Evolutionary conservation across 64 coral and sea anemone species (phyloP), one percentile per base, ranked within the genome.

Genomic region (Actinia equina): DNA sequence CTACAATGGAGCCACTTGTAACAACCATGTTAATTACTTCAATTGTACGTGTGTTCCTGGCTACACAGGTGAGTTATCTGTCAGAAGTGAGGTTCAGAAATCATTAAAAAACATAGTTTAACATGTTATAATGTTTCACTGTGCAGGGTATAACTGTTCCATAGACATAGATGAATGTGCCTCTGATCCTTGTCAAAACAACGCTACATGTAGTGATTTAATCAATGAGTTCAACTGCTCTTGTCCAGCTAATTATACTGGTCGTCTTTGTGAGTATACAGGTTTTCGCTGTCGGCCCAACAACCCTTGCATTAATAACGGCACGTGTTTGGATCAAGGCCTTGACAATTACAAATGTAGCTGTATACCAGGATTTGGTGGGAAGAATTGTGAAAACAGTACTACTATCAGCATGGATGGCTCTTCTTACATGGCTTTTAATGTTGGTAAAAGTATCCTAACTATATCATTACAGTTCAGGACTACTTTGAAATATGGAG

Each of bases 281-380:
- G 45, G 52, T 13, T 85, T 90, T 22, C 86, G 84, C 51, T 98
- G 96, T 59, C 52, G 18, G 23, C 90, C 93, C 4, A 16, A 77
- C 62, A 94, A 92, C 43, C 96, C 96, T 11, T 98, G 96, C 76
- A 59, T 76, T 0, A 98, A 98, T 22, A 92, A 92, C 19, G 96
- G 89, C 7, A 85, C 89, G 1, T 98, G 96, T 83, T 43, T n/a
- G 9, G 88, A 85, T 16, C 19, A 83, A 41, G 52, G 51, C 20
- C 62, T 84, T 45, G 51, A 90, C 19, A 95, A 94, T 77, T 95
- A 80, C 64, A 95, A 90, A 6, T 98, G 96, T 92, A 30, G 77
- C 15, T 98, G 96, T 76, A 57, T 79, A 45, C 80, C 95, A 65
- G 95, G 95, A 30, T 98, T 94, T 83, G 92, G 92, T 80, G 95